A percentile compares a stretch with the other conserved stretches of the same genome.
Evolutionary conservation across 2,888 invertebrate genomes (phyloP).

Genomic region (Drosophila borborema): DNA sequence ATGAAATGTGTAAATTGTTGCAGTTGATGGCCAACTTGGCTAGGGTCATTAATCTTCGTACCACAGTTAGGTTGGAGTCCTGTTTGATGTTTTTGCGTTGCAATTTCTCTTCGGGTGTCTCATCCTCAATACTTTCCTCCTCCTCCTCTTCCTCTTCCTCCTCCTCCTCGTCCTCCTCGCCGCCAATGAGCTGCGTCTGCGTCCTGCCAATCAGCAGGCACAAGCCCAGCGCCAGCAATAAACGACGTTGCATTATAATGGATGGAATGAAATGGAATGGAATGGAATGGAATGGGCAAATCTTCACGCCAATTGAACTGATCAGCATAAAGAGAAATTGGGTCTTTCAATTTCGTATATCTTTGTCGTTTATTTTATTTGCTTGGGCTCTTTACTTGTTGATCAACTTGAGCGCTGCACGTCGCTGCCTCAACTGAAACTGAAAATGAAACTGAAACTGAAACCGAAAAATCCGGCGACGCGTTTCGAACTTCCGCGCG

Average conservation of each 20-base stretch:
- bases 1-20: slow-evolving; percentile 56
- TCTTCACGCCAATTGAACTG: slow-evolving; percentile 10
- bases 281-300: slow-evolving; percentile 12
- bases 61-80: slow-evolving; percentile 82
- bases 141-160: slow-evolving; percentile 83
- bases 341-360: slow-evolving; percentile 15
- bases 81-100: slow-evolving; percentile 82
- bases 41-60: slow-evolving; percentile 68
- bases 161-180: slow-evolving; percentile 82
- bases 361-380: slow-evolving; percentile 5
- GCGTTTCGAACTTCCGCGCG: slow-evolving; percentile 57
- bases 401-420: slow-evolving; percentile 56
- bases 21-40: not conserved
- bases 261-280: slow-evolving; percentile 12
- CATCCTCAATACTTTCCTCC: slow-evolving; percentile 82
- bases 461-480: slow-evolving; percentile 32
- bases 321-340: slow-evolving; percentile 63
- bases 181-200: slow-evolving; percentile 74
- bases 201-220: slow-evolving; percentile 57
- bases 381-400: slow-evolving; percentile 23
- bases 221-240: slow-evolving; percentile 53
- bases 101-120: slow-evolving; percentile 78
- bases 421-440: slow-evolving; percentile 68
- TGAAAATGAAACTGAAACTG: slow-evolving; percentile 38
- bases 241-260: slow-evolving; percentile 51